Conservation (phyloP, 2,888 invertebrate genomes). For the Hoplodrina ambigua region DNA sequence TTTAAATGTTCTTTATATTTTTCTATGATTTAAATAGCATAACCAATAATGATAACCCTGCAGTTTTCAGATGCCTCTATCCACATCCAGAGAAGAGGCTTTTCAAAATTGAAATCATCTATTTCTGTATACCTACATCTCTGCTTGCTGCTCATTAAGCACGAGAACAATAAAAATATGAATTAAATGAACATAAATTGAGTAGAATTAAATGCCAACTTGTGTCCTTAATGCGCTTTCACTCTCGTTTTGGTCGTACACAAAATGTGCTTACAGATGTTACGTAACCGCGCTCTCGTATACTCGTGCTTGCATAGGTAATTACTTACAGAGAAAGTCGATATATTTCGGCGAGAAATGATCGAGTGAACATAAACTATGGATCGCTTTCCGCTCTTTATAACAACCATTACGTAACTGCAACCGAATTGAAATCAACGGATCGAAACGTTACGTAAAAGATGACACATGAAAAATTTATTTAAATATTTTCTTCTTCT, state of each 20-base stretch:
- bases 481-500: constrained; percentile 42
- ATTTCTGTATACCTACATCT: too few relatives aligned
- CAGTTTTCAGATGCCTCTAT: too few relatives aligned
- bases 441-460: constrained; percentile 62
- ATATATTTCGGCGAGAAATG: constrained; percentile 84
- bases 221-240: constrained; percentile 77
- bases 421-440: constrained; percentile 58
- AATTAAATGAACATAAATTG: constrained; percentile 17
- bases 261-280: constrained; percentile 74
- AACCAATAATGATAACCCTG: too few relatives aligned
- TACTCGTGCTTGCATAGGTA: constrained; percentile 71
- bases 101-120: too few relatives aligned
- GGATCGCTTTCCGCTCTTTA: constrained; percentile 73
- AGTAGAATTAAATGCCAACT: constrained; percentile 47
- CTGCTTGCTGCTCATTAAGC: not conserved
- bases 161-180: not conserved
- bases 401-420: constrained; percentile 77
- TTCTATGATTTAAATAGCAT: too few relatives aligned
- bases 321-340: constrained; percentile 85
- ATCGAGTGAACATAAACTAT: constrained; percentile 79
- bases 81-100: not conserved
- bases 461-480: constrained; percentile 56
- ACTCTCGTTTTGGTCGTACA: constrained; percentile 69
- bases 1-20: too few relatives aligned
- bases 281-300: constrained; percentile 69